Evolutionary conservation across 2,113 vertebrate species (phyloP).

Genomic region (Castor canadensis): DNA sequence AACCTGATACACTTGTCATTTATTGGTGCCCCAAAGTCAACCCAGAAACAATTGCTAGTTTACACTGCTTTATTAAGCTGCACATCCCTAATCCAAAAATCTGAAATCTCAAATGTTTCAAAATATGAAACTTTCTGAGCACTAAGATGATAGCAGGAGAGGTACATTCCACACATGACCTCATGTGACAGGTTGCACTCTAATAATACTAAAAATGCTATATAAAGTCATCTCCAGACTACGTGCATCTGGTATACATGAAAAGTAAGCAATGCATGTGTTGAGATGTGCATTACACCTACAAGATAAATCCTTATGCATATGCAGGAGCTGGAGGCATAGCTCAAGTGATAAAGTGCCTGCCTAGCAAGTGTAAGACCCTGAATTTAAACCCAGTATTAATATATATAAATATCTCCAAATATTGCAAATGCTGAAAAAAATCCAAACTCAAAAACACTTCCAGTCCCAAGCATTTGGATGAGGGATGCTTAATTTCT

Average conservation of each 20-base stretch:
- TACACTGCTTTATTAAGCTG: not conserved
- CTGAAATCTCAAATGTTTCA: not conserved
- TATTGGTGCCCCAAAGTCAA: not conserved
- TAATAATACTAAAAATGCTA: not conserved
- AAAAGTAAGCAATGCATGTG: not conserved
- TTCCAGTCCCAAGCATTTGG: not conserved
- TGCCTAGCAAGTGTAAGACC: too few species aligned
- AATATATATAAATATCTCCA: too few species aligned
- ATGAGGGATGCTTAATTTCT: not conserved
- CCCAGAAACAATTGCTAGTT: not conserved
- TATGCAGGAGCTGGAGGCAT: too few species aligned
- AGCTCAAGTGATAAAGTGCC: too few species aligned
- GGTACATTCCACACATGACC: not conserved
- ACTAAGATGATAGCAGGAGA: not conserved
- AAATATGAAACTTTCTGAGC: not conserved
- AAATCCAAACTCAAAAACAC: not conserved
- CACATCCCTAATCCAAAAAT: not conserved
- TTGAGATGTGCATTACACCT: not conserved
- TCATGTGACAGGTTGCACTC: not conserved
- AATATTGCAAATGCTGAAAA: not conserved
- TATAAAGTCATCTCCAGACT: not conserved
- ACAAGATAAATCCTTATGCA: not conserved
- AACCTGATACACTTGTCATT: not conserved
- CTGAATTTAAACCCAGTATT: too few species aligned
- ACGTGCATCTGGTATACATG: not conserved